phyloP scores from a whole-genome alignment of 2,113 vertebrate genomes.

The Chrysemys picta region DNA sequence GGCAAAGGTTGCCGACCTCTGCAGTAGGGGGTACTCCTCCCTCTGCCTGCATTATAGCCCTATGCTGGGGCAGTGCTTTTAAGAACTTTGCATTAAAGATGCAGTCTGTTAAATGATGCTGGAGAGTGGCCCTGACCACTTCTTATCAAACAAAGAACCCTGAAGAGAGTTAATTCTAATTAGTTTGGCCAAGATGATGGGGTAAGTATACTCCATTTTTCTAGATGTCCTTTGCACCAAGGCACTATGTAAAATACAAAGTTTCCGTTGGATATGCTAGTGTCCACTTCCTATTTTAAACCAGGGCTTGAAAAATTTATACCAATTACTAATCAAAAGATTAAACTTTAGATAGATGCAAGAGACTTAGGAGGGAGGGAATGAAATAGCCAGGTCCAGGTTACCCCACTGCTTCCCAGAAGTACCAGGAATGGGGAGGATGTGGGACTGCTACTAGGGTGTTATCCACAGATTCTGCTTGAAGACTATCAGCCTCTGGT shows the following conservation, averaged over 20 bases:
- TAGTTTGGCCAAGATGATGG: background rate
- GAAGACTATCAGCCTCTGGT: background rate
- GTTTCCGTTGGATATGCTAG: background rate
- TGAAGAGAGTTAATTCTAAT: background rate
- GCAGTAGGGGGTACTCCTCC: background rate
- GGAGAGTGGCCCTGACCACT: background rate
- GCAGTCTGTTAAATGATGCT: background rate
- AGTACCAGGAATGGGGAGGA: background rate
- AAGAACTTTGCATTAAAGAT: background rate
- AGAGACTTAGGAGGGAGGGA: background rate
- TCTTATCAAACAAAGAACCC: background rate
- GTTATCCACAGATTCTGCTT: background rate
- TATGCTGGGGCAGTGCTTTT: too few relatives aligned
- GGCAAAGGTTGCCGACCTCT: too few relatives aligned
- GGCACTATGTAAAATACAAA: background rate
- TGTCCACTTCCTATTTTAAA: background rate
- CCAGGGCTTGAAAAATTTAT: background rate
- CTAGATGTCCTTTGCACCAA: background rate
- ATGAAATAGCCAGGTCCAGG: background rate
- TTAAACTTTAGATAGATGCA: background rate
- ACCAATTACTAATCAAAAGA: background rate
- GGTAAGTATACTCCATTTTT: background rate
- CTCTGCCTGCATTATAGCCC: too few relatives aligned
- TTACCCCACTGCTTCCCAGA: background rate
- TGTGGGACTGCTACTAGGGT: background rate